These are phyloP conservation scores for Mus spicilegus DNA, from an alignment of 2,113 vertebrate genomes.

Conservation along the genomic window DNA sequence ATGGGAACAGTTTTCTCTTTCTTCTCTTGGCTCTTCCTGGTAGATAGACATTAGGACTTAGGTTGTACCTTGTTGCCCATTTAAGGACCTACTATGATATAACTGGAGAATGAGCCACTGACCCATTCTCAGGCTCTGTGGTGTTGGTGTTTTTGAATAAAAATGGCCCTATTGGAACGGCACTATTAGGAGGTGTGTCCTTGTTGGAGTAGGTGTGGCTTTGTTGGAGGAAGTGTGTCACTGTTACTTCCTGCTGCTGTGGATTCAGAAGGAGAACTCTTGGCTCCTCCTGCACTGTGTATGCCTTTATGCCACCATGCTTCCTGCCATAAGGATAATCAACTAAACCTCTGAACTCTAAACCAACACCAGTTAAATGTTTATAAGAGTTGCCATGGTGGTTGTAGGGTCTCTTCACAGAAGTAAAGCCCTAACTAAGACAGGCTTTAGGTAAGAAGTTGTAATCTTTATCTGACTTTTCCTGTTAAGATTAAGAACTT, in stretches of 20 bases:
- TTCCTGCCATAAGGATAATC: neutral
- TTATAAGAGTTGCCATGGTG: neutral
- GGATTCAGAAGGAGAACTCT: neutral
- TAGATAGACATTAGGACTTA: neutral
- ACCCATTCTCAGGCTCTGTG: neutral
- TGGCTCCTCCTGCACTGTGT: neutral
- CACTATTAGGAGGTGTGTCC: too few species aligned
- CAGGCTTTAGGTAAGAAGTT: neutral
- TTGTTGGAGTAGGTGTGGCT: too few species aligned
- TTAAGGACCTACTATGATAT: neutral
- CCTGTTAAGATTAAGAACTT: constrained; percentile 31
- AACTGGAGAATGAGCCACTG: neutral
- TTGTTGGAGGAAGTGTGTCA: neutral
- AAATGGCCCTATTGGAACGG: neutral
- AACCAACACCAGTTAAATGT: neutral
- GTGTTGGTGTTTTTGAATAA: neutral
- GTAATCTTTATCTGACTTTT: neutral
- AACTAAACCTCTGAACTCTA: neutral
- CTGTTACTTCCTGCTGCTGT: neutral
- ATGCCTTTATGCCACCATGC: neutral
- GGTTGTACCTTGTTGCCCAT: too few species aligned
- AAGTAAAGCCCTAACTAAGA: neutral
- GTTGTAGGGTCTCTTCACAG: neutral
- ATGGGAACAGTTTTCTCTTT: neutral
- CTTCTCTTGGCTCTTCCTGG: neutral